These are phyloP conservation scores for Marisa cornuarietis DNA, from an alignment of 1,140 invertebrate species.

Conservation along the genomic window DNA sequence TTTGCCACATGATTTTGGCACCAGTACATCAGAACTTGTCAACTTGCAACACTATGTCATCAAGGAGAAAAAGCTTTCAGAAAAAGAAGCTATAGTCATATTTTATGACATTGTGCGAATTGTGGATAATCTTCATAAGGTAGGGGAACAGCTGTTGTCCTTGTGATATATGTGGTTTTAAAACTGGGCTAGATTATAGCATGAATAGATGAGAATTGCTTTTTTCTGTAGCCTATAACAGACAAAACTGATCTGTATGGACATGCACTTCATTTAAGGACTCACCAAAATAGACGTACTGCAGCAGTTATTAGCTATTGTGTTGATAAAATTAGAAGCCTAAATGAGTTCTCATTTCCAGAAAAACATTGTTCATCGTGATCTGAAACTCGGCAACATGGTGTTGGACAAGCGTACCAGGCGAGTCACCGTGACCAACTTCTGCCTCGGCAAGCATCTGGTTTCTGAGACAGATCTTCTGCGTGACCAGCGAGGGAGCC, in stretches of 20 bases:
- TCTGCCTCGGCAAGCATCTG: conserved; percentile 83
- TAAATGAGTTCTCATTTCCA: conserved; percentile 61
- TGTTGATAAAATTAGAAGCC: no score
- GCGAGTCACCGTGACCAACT: conserved; percentile 81
- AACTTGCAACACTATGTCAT: conserved; percentile 87
- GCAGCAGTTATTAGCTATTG: no score
- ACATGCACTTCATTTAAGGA: no score
- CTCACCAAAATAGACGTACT: no score
- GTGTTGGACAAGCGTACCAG: conserved; percentile 78
- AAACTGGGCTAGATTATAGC: neutral
- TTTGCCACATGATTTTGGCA: conserved; percentile 78
- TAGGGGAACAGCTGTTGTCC: conserved; percentile 52
- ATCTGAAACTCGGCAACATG: conserved; percentile 84
- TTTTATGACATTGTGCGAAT: conserved; percentile 82
- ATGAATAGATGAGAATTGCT: no score
- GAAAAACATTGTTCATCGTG: conserved; percentile 84
- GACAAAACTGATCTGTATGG: no score
- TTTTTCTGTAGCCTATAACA: no score
- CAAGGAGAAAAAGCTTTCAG: conserved; percentile 80
- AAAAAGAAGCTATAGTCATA: conserved; percentile 80
- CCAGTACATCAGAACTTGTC: conserved; percentile 75
- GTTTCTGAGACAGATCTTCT: conserved; percentile 79
- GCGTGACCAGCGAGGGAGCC: conserved; percentile 83
- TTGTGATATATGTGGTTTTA: neutral
- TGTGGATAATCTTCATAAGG: conserved; percentile 80